Evolutionary conservation across 2,113 vertebrate species (phyloP).

Genomic region (Xerus inauris): DNA sequence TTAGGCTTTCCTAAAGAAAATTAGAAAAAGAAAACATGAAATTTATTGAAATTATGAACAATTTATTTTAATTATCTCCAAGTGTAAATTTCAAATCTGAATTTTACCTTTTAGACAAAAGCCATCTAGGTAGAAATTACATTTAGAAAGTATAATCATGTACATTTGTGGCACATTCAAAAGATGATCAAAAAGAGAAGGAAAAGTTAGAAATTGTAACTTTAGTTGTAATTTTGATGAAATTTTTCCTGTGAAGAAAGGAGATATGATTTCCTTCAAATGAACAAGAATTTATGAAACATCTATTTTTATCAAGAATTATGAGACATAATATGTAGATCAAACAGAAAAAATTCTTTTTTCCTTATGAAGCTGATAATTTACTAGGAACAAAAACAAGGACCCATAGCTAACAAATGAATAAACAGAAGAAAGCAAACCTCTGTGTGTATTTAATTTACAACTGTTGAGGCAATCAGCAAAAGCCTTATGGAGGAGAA

Average conservation of each 20-base stretch:
- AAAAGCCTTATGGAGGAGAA: not conserved
- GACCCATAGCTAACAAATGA: not conserved
- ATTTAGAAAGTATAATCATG: not conserved
- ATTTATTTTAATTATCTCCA: not conserved
- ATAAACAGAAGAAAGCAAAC: not conserved
- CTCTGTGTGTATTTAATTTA: not conserved
- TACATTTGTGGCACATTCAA: not conserved
- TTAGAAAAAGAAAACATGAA: not conserved
- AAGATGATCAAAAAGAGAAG: not conserved
- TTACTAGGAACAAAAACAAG: not conserved
- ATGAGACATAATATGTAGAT: not conserved
- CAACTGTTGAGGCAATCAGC: not conserved
- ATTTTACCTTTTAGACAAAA: not conserved
- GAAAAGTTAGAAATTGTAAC: not conserved
- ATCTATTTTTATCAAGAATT: slow-evolving; percentile 2
- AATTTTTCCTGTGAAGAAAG: not conserved
- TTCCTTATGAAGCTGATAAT: not conserved
- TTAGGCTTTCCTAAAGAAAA: not conserved
- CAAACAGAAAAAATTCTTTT: not conserved
- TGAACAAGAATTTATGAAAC: not conserved
- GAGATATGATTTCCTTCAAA: not conserved
- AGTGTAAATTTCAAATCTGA: not conserved
- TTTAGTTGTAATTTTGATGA: not conserved
- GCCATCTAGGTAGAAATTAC: not conserved
- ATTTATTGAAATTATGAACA: not conserved